A percentile compares a stretch with the other conserved stretches of the same genome.
Conservation (phyloP, 2,888 invertebrate species). For the Pseudoips prasinana region DNA sequence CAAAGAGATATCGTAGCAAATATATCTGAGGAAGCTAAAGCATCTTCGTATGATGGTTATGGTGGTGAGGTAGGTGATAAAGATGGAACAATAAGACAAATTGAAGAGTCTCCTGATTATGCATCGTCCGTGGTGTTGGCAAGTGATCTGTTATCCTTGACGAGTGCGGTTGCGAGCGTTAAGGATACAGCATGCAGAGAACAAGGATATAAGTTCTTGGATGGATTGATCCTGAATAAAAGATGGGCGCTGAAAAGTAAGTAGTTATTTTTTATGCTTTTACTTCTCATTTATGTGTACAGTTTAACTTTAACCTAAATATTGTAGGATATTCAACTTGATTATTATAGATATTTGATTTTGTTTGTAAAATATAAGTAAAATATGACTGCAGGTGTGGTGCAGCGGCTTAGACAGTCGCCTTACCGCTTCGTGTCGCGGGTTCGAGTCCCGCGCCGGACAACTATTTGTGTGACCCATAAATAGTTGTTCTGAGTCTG, state of each 20-base stretch:
- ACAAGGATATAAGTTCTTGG: slow-evolving; percentile 72
- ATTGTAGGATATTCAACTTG: background rate
- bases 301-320: background rate
- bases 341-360: too few species aligned
- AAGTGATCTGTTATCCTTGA: slow-evolving; percentile 72
- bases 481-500: too few species aligned
- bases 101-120: slow-evolving; percentile 73
- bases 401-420: too few species aligned
- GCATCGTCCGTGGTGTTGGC: slow-evolving; percentile 74
- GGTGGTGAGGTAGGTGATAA: slow-evolving; percentile 37
- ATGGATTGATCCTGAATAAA: slow-evolving; percentile 72
- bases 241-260: slow-evolving; percentile 83
- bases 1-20: slow-evolving; percentile 19
- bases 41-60: too few species aligned
- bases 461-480: too few species aligned
- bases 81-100: slow-evolving; percentile 46
- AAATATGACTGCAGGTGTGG: too few species aligned
- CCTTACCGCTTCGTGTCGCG: too few species aligned
- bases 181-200: slow-evolving; percentile 70
- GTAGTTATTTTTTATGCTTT: slow-evolving; percentile 47
- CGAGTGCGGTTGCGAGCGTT: slow-evolving; percentile 71
- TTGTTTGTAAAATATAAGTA: background rate
- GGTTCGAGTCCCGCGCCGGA: too few species aligned
- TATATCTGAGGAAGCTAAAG: slow-evolving; percentile 33
- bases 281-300: background rate